Base-by-base conservation (phyloP, 2,113 vertebrate genomes). In the Ptilonorhynchus violaceus region DNA sequence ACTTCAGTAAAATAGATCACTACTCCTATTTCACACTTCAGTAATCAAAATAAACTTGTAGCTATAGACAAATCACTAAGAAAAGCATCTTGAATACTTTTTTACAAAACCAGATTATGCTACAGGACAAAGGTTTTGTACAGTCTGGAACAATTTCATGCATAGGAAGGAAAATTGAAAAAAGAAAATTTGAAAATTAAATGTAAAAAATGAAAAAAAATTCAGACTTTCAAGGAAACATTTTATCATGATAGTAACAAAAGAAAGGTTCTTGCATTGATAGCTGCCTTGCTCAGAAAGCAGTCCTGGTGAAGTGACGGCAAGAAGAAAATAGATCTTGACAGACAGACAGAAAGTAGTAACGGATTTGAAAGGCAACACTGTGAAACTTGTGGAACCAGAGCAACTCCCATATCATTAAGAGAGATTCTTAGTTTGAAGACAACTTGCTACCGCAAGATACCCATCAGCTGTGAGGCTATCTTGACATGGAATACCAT, bases 311-410 rank as follows among this genome's bases (percentile, higher is more conserved):
- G 59, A 96, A 90, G 46, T 12, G 46, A 86, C 24, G 46, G 63
- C 59, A 88, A 92, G 64, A 42, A 14, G 24, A 85, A 88, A 93
- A 94, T 21, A 74, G 53, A 74, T 81, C 88, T 93, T 95, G 79
- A 95, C 55, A 80, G 78, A 81, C 25, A 86, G 67, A 89, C 49
- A 79, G 53, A 93, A 86, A 63, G 41, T 35, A 77, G 72, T 63
- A 91, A 80, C 7, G 27, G 35, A 91, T 96, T 86, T 86, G 83
- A 92, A 97, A 91, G 80, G 47, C 68, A 95, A n/a, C 78, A 59
- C 52, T 84, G 76, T 60, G 60, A 89, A 93, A 91, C 35, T 74
- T 92, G 76, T 86, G 81, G 73, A 96, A 93, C 41, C 37, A 94
- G 15, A 91, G 80, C 37, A 93, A 87, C 76, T 96, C n/a, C 44